Percentiles rank a stretch among this genome's conserved stretches.
phyloP scores from a whole-genome alignment of 2,797 vertebrate species.

The Orientallactaga sibirica region DNA sequence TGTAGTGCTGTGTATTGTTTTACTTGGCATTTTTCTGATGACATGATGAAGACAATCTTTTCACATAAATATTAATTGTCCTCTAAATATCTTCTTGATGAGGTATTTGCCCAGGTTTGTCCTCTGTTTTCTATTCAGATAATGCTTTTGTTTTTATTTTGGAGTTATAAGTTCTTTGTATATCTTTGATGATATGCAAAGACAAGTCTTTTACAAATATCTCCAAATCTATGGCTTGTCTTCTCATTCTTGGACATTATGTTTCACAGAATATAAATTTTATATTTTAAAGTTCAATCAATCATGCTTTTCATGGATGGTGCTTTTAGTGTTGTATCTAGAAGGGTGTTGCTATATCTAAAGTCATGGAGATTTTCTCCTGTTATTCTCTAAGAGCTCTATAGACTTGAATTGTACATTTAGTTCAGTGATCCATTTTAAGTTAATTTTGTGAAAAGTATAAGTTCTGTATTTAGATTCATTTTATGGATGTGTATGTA shows the following conservation, averaged over 20 bases:
- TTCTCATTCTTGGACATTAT: background rate
- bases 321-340: background rate
- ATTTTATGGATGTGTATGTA: background rate
- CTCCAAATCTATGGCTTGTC: background rate
- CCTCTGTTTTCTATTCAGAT: background rate
- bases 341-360: background rate
- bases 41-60: background rate
- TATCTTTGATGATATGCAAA: background rate
- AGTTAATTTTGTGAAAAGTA: background rate
- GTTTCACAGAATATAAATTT: background rate
- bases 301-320: background rate
- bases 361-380: background rate
- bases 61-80: background rate
- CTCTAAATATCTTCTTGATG: background rate
- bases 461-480: background rate
- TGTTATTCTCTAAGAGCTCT: background rate
- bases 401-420: background rate
- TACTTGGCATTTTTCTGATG: background rate
- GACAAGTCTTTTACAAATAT: background rate
- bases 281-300: constrained; percentile 10
- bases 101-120: background rate
- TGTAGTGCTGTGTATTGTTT: background rate
- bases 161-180: background rate
- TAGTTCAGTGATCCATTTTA: background rate
- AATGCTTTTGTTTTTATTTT: background rate